Conservation (phyloP, 1,140 invertebrate genomes). For the Physella acuta region DNA sequence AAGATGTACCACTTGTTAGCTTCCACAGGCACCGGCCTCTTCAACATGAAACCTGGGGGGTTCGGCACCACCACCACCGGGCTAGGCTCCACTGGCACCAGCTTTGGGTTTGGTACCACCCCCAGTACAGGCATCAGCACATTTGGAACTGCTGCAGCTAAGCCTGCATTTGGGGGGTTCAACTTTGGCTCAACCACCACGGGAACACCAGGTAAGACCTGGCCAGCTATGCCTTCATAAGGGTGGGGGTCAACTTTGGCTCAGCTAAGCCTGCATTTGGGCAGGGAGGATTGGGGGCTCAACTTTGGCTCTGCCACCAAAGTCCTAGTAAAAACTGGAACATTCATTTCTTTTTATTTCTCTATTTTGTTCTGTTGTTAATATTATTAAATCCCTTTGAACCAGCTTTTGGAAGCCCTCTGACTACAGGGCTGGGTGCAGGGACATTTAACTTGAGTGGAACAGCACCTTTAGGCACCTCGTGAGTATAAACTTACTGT, state of each 20-base stretch:
- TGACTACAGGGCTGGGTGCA: slow-evolving; percentile 33
- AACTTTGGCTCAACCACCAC: no score
- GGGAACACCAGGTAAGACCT: no score
- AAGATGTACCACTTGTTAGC: not conserved
- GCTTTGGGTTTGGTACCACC: slow-evolving; percentile 40
- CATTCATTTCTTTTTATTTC: no score
- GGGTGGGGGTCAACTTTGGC: no score
- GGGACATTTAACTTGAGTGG: slow-evolving; percentile 31
- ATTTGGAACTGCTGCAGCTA: slow-evolving; percentile 34
- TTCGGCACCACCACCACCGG: slow-evolving; percentile 49
- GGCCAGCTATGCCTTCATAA: no score
- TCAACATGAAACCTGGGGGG: slow-evolving; percentile 46
- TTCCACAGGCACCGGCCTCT: slow-evolving; percentile 40
- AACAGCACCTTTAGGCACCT: slow-evolving; percentile 44
- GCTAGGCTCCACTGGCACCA: slow-evolving; percentile 49
- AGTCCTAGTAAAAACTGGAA: no score
- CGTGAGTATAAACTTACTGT: not conserved
- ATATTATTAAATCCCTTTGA: no score
- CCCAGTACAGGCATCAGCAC: slow-evolving; percentile 37
- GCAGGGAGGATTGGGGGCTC: no score
- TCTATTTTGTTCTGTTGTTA: no score
- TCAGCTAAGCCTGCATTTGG: no score
- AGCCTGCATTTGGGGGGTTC: slow-evolving; percentile 34
- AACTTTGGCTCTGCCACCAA: no score
- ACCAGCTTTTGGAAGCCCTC: slow-evolving; percentile 48